These are phyloP conservation scores for Cerastis rubricosa DNA, from an alignment of 2,888 invertebrate genomes.

Conservation along the genomic window DNA sequence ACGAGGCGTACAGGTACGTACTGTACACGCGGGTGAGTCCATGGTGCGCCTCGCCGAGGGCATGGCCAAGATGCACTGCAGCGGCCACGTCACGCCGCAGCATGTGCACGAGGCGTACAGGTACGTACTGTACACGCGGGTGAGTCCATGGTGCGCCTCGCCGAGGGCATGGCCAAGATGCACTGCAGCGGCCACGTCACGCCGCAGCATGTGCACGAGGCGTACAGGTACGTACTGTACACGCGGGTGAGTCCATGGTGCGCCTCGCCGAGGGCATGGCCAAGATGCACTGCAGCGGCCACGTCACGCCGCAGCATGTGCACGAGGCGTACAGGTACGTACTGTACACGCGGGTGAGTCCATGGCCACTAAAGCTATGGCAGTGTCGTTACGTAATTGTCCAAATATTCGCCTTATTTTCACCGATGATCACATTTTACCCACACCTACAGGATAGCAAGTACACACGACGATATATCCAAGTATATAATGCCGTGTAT, in stretches of 20 bases:
- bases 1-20: too few species aligned
- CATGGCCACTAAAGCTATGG: too few species aligned
- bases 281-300: constrained; percentile 98
- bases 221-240: too few species aligned
- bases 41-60: constrained; percentile 99
- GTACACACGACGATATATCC: neutral
- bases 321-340: constrained; percentile 91
- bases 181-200: too few species aligned
- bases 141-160: too few species aligned
- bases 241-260: constrained; percentile 92
- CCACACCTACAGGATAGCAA: neutral
- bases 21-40: constrained; percentile 73
- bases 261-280: constrained; percentile 99
- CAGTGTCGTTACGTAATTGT: neutral
- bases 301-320: constrained; percentile 96
- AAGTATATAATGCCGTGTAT: neutral
- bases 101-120: constrained; percentile 95
- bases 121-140: constrained; percentile 41
- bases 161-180: too few species aligned
- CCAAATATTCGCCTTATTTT: neutral
- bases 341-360: too few species aligned
- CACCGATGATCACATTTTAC: neutral
- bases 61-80: constrained; percentile 98
- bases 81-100: constrained; percentile 95
- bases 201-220: too few species aligned